A percentile compares a stretch with the other conserved stretches of the same genome.
Evolutionary conservation across 2,797 vertebrate species (phyloP).

Genomic region (Danio kyathit): DNA sequence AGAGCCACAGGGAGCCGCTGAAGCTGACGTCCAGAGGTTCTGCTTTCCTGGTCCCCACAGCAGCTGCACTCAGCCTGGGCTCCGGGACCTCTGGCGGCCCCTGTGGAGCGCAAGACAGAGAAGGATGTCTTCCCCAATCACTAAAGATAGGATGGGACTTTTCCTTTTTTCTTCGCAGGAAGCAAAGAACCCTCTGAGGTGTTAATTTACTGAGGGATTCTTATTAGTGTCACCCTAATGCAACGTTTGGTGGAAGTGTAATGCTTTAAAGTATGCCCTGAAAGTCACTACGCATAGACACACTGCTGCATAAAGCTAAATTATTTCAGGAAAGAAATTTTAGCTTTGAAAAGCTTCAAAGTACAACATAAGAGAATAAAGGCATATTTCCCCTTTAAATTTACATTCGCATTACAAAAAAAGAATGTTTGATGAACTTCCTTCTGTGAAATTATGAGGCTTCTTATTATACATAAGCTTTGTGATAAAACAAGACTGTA

Average conservation of each 20-base stretch:
- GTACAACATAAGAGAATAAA: no score
- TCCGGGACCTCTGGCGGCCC: constrained; percentile 22
- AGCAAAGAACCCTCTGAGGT: constrained; percentile 20
- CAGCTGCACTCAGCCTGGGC: constrained; percentile 43
- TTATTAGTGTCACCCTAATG: constrained; percentile 28
- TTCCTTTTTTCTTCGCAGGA: background rate
- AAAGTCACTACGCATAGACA: background rate
- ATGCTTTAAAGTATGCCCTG: constrained; percentile 20
- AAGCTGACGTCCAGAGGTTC: constrained; percentile 28
- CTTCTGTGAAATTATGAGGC: no score
- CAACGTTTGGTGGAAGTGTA: background rate
- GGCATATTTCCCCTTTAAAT: no score
- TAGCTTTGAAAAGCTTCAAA: no score
- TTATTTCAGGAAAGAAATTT: no score
- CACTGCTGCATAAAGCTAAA: no score
- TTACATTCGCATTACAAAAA: no score
- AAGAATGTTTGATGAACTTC: no score
- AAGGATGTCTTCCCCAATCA: constrained; percentile 3
- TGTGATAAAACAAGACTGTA: no score
- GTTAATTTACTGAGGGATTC: constrained; percentile 22
- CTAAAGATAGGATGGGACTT: background rate
- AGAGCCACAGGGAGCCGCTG: background rate
- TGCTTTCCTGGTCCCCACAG: constrained; percentile 29
- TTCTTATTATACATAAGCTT: no score
- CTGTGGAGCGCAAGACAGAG: constrained; percentile 35